Conservation (phyloP, 2,797 vertebrate species). For the Syndactyla subalaris region DNA sequence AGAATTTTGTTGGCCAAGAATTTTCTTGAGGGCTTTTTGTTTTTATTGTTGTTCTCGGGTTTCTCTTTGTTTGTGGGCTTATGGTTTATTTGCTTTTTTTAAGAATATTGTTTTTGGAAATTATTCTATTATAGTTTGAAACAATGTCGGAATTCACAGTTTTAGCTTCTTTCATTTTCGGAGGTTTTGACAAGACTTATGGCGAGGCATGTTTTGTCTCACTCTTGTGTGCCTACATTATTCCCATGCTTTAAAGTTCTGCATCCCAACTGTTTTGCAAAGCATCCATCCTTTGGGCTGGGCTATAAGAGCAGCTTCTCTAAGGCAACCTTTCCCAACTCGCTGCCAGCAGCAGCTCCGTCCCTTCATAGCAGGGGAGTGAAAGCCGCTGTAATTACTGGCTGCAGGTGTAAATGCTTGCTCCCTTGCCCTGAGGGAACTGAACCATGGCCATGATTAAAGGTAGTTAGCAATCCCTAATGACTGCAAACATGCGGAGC, state of each 20-base stretch:
- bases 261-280: not conserved
- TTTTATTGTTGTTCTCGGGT: too few relatives aligned
- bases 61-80: not conserved
- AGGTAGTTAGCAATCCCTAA: constrained; percentile 61
- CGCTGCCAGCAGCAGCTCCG: not conserved
- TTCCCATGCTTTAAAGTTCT: not conserved
- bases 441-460: constrained; percentile 42
- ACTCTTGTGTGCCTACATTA: rapidly evolving
- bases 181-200: not conserved
- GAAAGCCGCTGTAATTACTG: constrained; percentile 43
- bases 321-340: not conserved
- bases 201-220: not conserved
- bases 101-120: not conserved
- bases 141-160: rapidly evolving
- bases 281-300: not conserved
- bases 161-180: not conserved
- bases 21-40: not conserved
- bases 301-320: not conserved
- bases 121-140: not conserved
- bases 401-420: constrained; percentile 52
- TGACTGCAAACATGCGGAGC: constrained; percentile 42
- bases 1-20: not conserved
- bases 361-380: not conserved
- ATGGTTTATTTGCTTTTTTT: not conserved
- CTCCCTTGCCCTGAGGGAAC: constrained; percentile 31